Percentiles rank a stretch among this genome's conserved stretches.
phyloP scores from a whole-genome alignment of 1,140 invertebrate species.

The Ceratina australensis region DNA sequence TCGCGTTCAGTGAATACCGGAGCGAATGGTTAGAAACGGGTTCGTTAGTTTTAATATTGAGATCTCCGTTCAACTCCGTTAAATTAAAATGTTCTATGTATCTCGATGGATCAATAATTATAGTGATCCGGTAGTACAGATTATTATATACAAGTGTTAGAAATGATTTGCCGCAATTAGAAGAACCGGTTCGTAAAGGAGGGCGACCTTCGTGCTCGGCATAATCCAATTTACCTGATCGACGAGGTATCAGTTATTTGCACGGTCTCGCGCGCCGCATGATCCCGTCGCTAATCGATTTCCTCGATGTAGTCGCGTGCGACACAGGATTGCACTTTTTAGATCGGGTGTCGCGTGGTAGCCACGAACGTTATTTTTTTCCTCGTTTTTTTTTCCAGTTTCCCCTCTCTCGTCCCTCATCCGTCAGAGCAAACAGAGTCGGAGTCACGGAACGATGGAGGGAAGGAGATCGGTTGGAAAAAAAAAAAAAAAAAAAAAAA shows the following conservation, averaged over 20 bases:
- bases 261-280: slow-evolving; percentile 50
- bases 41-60: neutral
- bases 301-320: slow-evolving; percentile 57
- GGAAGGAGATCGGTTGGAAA: neutral
- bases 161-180: too few species aligned
- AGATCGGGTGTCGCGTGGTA: slow-evolving; percentile 58
- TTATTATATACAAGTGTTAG: too few species aligned
- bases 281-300: slow-evolving; percentile 61
- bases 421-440: slow-evolving; percentile 26
- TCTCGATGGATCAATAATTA: neutral
- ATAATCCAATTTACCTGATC: neutral
- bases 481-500: neutral
- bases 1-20: neutral
- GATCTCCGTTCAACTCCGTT: too few species aligned
- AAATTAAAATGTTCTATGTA: too few species aligned
- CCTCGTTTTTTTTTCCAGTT: slow-evolving; percentile 23
- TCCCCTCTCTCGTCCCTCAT: slow-evolving; percentile 43
- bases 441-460: neutral
- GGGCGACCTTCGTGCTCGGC: neutral
- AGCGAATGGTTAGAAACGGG: neutral
- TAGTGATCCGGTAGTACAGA: neutral
- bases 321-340: slow-evolving; percentile 68
- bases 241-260: slow-evolving; percentile 12
- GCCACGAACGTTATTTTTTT: slow-evolving; percentile 48
- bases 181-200: neutral